Base-by-base conservation (phyloP, 2,888 invertebrate species). In the Lampropteryx suffumata region DNA sequence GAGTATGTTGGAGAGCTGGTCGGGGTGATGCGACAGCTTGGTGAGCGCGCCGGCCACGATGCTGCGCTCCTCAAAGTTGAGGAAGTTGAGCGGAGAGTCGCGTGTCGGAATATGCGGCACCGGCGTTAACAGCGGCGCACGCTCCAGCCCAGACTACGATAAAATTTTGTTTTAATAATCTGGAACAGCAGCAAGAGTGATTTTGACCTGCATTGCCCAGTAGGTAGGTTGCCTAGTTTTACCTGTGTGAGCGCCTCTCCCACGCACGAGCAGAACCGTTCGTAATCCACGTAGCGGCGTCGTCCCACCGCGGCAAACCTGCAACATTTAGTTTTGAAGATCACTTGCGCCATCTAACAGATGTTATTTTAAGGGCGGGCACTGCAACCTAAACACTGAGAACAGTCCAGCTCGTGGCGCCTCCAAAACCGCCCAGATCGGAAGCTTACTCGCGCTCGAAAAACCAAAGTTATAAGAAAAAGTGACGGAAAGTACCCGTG, bases 1-100 rank as follows among this genome's bases (percentile, higher is more conserved):
- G 41, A 92, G 88, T 32, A 95, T 88, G 65, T 95, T 95, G 50
- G 94, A 93, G 28, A 94, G 84, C 56, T 93, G 91, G 63, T 94
- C 93, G 0, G 93, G 92, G 35, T 91, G 91, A 60, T 92, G 92
- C 27, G 93, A 90, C 12, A 96, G 86, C 71, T 94, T 95, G 76
- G 93, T 91, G 66, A 96, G 88, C 0, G 94, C 95, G 47, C 90
- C 82, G 1, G 94, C 92, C 29, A 94, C 90, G 26, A 88, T 73
- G 50, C 89, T 88, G 21, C 96, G 87, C 80, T 95, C 95, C 56
- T 95, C 94, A 75, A 93, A 95, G 82, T 94, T 94, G 59, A 95
- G 91, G 90, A 94, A 95, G 76, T 83, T 82, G 62, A 72, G 76
- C 61, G 92, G 90, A 59, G 93, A 91, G 71, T 94, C 94, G 32